Conservation (phyloP, 1,140 invertebrate genomes). For the Procambarus virginalis region DNA sequence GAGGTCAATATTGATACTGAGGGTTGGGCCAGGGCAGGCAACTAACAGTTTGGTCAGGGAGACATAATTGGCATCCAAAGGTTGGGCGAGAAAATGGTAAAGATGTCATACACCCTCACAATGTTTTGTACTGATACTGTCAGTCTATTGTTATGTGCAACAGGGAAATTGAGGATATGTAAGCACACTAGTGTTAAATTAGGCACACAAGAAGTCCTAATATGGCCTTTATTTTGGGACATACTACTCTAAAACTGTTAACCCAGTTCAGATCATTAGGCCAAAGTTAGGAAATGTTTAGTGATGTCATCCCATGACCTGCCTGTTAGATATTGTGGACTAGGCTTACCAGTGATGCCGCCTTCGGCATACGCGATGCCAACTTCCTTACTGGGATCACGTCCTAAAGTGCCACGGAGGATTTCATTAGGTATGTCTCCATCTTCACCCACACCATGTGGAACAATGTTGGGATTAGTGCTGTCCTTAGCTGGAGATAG, state of each 20-base stretch:
- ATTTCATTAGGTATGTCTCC: constrained; percentile 55
- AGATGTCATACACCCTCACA: not conserved
- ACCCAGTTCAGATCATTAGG: not conserved
- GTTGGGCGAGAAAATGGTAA: not conserved
- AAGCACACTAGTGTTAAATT: constrained; percentile 29
- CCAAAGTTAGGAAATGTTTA: constrained; percentile 46
- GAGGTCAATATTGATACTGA: constrained; percentile 22
- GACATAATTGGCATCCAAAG: constrained; percentile 28
- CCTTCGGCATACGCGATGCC: constrained; percentile 64
- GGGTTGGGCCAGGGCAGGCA: constrained; percentile 61
- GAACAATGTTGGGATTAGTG: constrained; percentile 18
- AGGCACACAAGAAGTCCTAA: constrained; percentile 13
- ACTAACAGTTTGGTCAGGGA: constrained; percentile 62
- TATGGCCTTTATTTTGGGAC: not conserved
- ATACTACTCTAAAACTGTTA: not conserved
- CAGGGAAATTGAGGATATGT: not conserved
- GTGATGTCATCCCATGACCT: constrained; percentile 62
- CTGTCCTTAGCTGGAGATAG: constrained; percentile 13
- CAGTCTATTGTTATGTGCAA: constrained; percentile 33
- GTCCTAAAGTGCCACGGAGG: constrained; percentile 42
- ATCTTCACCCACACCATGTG: constrained; percentile 11
- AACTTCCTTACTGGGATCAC: constrained; percentile 39
- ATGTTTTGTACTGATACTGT: constrained; percentile 2
- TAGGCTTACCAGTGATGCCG: constrained; percentile 65
- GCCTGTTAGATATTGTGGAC: constrained; percentile 56